Evolutionary conservation across 2,888 invertebrate species (phyloP), one percentile per base, ranked within the genome.

Genomic region (Cerastis rubricosa): DNA sequence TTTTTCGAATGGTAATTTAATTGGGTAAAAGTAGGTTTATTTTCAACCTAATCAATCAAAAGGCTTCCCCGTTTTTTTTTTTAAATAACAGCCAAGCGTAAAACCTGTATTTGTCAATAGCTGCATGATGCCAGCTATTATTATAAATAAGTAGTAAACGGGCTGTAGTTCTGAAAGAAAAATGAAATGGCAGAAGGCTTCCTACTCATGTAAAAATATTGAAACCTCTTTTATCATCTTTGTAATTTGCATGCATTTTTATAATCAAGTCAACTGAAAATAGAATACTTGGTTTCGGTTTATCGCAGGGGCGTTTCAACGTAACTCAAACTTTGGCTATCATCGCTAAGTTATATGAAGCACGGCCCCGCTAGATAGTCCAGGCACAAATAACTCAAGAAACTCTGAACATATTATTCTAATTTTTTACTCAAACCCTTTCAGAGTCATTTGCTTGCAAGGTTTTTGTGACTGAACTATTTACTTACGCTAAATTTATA

Each of bases 401-500:
- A 8, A 40, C 40, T 61, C 59, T 63, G 63, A 63, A 63, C 25
- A 57, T 59, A 22, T n/a, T n/a, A 54, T 19, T 25, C 12, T n/a
- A 12, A n/a, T 9, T 22, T 45, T 51, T 25, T 43, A 70, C 25
- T 57, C 43, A 47, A 74, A 74, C 14, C 43, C 22, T 51, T 51
- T 35, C 29, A 49, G n/a, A 45, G 19, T n/a, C 49, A 43, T 61
- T 79, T 63, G 45, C 45, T 25, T n/a, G 49, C 59, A 2, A 43
- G 9, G 19, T 61, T n/a, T 40, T 51, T 61, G 22, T 59, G 43
- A 29, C 57, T n/a, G 68, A 40, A 35, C 80, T 80, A 51, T 25
- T 70, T 69, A 49, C 54, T 29, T 57, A 78, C 49, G 47, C 22
- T 69, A 72, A 19, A 57, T 63, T 49, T 57, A 25, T 29, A 79